Percentiles rank a stretch among this genome's conserved stretches.
Conservation (phyloP, 2,888 invertebrate species). For the Notodonta dromedarius region DNA sequence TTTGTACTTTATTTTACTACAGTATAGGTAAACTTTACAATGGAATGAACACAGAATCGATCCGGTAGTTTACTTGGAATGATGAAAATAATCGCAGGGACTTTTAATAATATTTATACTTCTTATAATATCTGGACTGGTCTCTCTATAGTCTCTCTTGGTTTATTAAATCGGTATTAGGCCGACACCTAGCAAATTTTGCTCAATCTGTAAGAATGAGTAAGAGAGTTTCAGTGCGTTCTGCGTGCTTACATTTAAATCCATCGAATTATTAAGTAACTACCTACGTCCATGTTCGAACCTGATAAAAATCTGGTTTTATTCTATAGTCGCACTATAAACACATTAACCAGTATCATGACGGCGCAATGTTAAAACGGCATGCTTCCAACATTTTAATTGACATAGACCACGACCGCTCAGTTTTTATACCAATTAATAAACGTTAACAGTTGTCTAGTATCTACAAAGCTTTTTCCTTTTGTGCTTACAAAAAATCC, state of each 20-base stretch:
- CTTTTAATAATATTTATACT: too few species aligned
- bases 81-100: too few species aligned
- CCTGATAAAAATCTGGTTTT: background rate
- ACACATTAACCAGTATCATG: background rate
- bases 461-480: constrained; percentile 2
- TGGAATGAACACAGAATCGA: too few species aligned
- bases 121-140: too few species aligned
- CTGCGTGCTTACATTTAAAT: background rate
- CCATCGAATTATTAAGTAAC: background rate
- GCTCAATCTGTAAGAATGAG: background rate
- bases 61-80: too few species aligned
- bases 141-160: too few species aligned
- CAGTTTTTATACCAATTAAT: background rate
- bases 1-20: background rate
- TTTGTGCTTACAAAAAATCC: constrained; percentile 10
- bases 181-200: too few species aligned
- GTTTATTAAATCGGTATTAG: too few species aligned
- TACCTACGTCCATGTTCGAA: background rate
- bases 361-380: constrained; percentile 9
- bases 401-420: constrained; percentile 9
- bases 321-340: background rate
- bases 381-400: constrained; percentile 17
- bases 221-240: background rate
- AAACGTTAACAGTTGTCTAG: background rate
- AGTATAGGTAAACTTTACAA: background rate